A percentile compares a stretch with the other conserved stretches of the same genome.
Conservation (phyloP, 53 echinoderm and acorn worm species). For the Patiria pectinifera region DNA sequence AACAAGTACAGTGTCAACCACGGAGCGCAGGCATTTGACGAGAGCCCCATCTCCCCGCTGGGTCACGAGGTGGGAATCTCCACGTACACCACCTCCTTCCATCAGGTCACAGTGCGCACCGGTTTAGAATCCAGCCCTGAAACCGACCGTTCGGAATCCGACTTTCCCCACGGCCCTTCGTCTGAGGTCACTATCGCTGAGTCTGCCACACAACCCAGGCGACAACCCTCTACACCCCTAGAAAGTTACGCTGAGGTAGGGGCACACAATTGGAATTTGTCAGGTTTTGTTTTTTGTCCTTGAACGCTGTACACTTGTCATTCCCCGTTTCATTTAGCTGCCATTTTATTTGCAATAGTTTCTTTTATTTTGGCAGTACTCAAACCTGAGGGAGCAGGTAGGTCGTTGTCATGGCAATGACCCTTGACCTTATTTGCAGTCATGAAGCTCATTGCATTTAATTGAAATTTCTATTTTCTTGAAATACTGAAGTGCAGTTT, state of each 20-base stretch:
- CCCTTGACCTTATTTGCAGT: neutral
- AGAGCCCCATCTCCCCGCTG: slow-evolving; percentile 51
- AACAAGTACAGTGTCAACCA: slow-evolving; percentile 75
- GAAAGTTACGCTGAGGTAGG: slow-evolving; percentile 92
- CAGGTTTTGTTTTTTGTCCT: neutral
- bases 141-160: slow-evolving; percentile 57
- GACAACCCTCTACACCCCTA: slow-evolving; percentile 50
- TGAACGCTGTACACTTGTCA: neutral
- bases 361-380: neutral
- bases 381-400: neutral
- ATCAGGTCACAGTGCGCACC: slow-evolving; percentile 64
- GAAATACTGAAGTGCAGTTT: too few species aligned
- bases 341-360: slow-evolving; percentile 3
- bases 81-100: slow-evolving; percentile 29
- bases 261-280: neutral
- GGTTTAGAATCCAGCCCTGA: slow-evolving; percentile 65
- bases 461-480: too few species aligned
- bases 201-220: slow-evolving; percentile 66
- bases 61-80: slow-evolving; percentile 59
- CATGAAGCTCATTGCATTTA: neutral
- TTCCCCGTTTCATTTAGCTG: neutral
- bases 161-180: slow-evolving; percentile 58
- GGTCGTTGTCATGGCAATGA: neutral
- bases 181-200: slow-evolving; percentile 93
- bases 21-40: slow-evolving; percentile 85